phyloP scores from a whole-genome alignment of 2,113 vertebrate species.

The Mormyrus lacerda region DNA sequence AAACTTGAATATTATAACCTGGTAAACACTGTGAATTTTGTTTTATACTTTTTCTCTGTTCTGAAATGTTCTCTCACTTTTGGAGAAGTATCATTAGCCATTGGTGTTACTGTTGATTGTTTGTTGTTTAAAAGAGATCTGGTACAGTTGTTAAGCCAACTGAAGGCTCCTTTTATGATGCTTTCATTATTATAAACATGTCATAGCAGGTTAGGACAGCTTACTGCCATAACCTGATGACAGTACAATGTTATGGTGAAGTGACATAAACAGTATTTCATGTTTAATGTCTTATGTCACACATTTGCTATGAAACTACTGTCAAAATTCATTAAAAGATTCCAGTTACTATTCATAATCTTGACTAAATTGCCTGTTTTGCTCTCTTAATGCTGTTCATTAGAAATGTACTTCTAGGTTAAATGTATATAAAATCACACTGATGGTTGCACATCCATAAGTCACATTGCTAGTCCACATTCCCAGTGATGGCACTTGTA shows the following conservation, averaged over 20 bases:
- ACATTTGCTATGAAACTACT: background rate
- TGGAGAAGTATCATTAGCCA: background rate
- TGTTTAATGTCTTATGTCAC: background rate
- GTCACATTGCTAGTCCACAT: background rate
- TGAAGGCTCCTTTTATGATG: background rate
- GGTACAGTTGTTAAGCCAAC: background rate
- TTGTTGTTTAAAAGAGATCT: background rate
- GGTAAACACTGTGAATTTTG: background rate
- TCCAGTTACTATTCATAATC: background rate
- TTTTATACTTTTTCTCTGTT: background rate
- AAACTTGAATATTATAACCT: conserved; percentile 1
- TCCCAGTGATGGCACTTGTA: background rate
- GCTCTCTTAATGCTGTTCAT: background rate
- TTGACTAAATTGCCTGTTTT: background rate
- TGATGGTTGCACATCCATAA: background rate
- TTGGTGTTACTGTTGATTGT: background rate
- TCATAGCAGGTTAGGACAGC: background rate
- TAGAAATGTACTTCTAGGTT: background rate
- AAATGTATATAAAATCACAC: background rate
- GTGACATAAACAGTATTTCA: background rate
- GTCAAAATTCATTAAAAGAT: background rate
- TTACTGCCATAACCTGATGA: background rate
- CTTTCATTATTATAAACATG: background rate
- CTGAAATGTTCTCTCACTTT: background rate
- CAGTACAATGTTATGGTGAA: background rate